Evolutionary conservation across 2,888 invertebrate species (phyloP).

Genomic region (Pristionchus exspectatus): DNA sequence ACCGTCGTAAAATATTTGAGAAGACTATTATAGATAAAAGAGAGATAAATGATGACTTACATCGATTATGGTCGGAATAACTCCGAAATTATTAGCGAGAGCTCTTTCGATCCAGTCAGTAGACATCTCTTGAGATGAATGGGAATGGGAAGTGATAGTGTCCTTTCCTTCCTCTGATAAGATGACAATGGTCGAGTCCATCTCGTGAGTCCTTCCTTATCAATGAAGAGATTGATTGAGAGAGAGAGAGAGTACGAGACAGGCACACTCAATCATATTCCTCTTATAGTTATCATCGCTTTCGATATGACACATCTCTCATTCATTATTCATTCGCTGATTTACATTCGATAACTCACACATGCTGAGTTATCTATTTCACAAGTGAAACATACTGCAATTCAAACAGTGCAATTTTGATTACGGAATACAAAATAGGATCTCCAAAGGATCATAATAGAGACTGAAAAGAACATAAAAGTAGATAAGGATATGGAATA

Average conservation of each 20-base stretch:
- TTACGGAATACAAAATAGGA: neutral
- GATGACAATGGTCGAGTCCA: neutral
- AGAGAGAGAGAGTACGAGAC: neutral
- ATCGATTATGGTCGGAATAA: neutral
- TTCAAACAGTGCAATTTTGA: neutral
- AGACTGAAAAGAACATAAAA: neutral
- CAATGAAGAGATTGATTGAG: neutral
- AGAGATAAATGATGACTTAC: neutral
- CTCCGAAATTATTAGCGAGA: neutral
- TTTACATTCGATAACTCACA: slow-evolving; percentile 10
- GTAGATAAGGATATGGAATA: neutral
- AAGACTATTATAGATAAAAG: neutral
- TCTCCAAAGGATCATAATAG: neutral
- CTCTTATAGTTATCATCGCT: neutral
- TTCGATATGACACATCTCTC: neutral
- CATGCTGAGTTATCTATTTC: neutral
- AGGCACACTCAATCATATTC: neutral
- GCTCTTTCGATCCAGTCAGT: neutral
- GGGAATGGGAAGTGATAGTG: neutral
- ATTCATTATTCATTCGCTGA: neutral
- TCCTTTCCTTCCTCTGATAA: neutral
- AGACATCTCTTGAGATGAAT: neutral
- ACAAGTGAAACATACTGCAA: neutral
- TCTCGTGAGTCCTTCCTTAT: slow-evolving; percentile 2
- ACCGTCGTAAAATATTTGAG: neutral